Base-by-base conservation (phyloP, 2,797 vertebrate genomes). In the Tragopan temminckii region DNA sequence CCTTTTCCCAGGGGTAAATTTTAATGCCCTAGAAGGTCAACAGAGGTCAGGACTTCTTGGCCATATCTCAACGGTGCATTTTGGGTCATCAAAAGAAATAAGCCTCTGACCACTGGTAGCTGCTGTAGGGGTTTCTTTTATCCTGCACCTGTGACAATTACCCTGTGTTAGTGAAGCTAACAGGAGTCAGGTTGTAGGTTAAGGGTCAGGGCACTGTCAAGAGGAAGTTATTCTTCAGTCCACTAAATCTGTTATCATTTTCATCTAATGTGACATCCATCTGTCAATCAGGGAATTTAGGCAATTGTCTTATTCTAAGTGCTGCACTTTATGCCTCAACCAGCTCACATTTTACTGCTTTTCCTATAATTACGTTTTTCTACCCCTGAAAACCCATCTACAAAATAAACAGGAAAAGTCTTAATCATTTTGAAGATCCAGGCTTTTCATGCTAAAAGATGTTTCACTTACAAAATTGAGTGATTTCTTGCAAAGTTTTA, bases 211-310 rank as follows among this genome's bases (percentile, higher is more conserved):
- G 97, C 97, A 98, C 98, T 98, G 98, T 98, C 98, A 99, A 99
- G 98, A 99, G 99, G 98, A 99, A 99, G 98, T 99, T 98, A 98
- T 97, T 98, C 97, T 97, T 98, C 97, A 98, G 96, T 97, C 98
- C 96, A 95, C 97, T 98, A 98, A 99, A 98, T 98, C 98, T 98
- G 98, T 99, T 99, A 99, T 99, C 98, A 98, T 98, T 98, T 98
- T 98, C 98, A 98, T 98, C 98, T 99, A 98, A 99, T 98, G 98
- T 98, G 98, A 98, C 97, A 97, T 97, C 98, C 98, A 98, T 98
- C 98, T 99, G 98, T 99, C 99, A 99, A 98, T 99, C 98, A 99
- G 97, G 95, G 97, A 97, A 97, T 97, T 92, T 97, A 96, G 88
- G 89, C 55, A 84, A 93, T 95, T 97, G 97, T 97, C 96, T 97